Base-by-base conservation (phyloP, 92 coral and sea anemone genomes). In the Galaxea fascicularis region DNA sequence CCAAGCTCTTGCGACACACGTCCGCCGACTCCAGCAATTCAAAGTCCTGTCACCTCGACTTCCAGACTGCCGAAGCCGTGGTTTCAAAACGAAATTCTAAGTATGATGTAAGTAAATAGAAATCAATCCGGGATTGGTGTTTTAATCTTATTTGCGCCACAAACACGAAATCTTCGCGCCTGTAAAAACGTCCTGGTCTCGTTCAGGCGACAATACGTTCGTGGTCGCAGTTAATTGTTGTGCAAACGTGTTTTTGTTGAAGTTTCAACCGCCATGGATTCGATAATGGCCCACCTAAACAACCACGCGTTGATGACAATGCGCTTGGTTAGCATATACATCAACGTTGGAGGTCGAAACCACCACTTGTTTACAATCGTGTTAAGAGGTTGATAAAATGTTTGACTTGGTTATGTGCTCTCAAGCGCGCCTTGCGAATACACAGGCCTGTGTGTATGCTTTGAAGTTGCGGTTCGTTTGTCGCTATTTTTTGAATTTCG, bases 61-160 rank as follows among this genome's bases (percentile, higher is more conserved):
- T 29, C 90, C 39, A 94, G 89, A 87, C 85, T 78, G 64, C 93
- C 97, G 18, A 97, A 97, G 85, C 84, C 95, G 46, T 97, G 99
- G 96, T 97, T 97, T 87, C 99, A 97, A 80, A 86, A 84, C 74
- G 99, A 97, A 86, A 97, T 97, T 28, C 92, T 88, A 66, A 94
- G 95, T 63, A 97, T 97, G 99, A 97, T 97, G 99, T 97, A 86
- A 97, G 99, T 97, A 89, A 83, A 83, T 51, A 74, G 57, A 59
- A 63, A 54, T 26, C 51, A n/a, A 45, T 77, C 71, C 44, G 39
- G 59, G 58, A 58, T 65, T 46, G 83, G 39, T 25, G 17, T 71
- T 68, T 6, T 69, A 82, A 82, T 71, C 86, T 53, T 71, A 56
- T 69, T 82, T 82, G 58, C 51, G 44, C 78, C 60, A 0, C 24